Percentiles rank a stretch among this genome's conserved stretches.
Conservation (phyloP, 2,113 vertebrate species). For the Toxotes jaculatrix region DNA sequence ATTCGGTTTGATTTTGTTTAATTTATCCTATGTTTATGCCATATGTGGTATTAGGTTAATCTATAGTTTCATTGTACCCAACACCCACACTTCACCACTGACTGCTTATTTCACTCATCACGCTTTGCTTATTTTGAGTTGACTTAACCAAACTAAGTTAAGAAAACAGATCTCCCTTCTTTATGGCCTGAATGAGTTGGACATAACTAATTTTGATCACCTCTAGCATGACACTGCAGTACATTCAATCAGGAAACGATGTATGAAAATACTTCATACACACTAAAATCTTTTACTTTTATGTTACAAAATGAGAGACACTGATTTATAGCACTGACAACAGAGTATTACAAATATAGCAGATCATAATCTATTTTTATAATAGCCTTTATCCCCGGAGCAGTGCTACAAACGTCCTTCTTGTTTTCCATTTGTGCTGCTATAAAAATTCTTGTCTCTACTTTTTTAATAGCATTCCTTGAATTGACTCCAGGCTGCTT, state of each 20-base stretch:
- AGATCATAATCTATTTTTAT: not conserved
- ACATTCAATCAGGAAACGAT: not conserved
- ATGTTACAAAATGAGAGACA: not conserved
- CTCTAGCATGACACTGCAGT: not conserved
- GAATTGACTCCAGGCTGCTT: conserved; percentile 55
- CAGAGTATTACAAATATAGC: not conserved
- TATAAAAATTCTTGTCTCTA: conserved; percentile 42
- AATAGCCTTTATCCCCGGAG: conserved; percentile 2
- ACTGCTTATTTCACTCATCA: too few relatives aligned
- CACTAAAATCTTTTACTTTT: not conserved
- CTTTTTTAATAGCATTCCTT: conserved; percentile 38
- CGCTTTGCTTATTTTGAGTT: not conserved
- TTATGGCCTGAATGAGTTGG: not conserved
- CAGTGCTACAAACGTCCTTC: conserved; percentile 21
- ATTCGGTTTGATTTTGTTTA: not conserved
- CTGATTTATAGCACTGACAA: not conserved
- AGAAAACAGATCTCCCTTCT: not conserved
- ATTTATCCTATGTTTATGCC: not conserved
- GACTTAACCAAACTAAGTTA: not conserved
- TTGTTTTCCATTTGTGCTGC: conserved; percentile 33
- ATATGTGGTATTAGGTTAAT: not conserved
- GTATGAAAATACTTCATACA: not conserved
- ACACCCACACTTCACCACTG: too few relatives aligned
- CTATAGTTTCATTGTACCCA: too few relatives aligned
- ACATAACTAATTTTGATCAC: not conserved